Evolutionary conservation across 2,888 invertebrate genomes (phyloP), one percentile per base, ranked within the genome.

Genomic region (Plagodis pulveraria): DNA sequence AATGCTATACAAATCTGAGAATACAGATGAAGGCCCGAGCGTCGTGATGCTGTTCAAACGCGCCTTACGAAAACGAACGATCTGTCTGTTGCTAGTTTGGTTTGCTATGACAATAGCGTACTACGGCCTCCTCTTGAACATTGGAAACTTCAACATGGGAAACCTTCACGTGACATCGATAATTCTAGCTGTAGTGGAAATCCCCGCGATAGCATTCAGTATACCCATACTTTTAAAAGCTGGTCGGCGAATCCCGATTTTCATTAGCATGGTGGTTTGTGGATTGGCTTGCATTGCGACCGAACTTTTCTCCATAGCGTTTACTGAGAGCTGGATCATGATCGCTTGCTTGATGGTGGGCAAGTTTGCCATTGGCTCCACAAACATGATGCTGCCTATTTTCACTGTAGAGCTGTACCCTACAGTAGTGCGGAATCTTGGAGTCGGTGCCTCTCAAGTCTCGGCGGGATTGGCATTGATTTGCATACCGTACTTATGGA

Each of bases 381-480:
- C 96, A 22, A 97, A 97, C 74, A 96, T 96, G 76, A 95, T 96
- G 72, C 93, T 96, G 91, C 97, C 97, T 0, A 95, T 96, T 35
- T 96, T 94, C 78, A 96, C 96, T 0, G 95, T 96, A 4, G 96
- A 96, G 73, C 83, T 96, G 42, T 96, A 95, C 80, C 96, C 96
- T 0, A 96, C 96, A 5, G 91, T 95, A 59, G 94, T 96, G 66
- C 90, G 96, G 55, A 96, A 96, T 73, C 92, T 95, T 32, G 96
- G 96, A 6, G 95, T 96, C 10, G 96, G 96, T 1, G 95, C 95
- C 5, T 96, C 96, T 73, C 96, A 97, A 78, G 94, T 96, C 51
- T 94, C 96, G 2, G 96, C 96, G 1, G 96, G 97, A 10, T 82
- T 96, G 48, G 96, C 96, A 11, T 89, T 97, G 46, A 96, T 96